Base-by-base conservation (phyloP, 2,113 vertebrate species). In the Protomyctophum bolini region DNA sequence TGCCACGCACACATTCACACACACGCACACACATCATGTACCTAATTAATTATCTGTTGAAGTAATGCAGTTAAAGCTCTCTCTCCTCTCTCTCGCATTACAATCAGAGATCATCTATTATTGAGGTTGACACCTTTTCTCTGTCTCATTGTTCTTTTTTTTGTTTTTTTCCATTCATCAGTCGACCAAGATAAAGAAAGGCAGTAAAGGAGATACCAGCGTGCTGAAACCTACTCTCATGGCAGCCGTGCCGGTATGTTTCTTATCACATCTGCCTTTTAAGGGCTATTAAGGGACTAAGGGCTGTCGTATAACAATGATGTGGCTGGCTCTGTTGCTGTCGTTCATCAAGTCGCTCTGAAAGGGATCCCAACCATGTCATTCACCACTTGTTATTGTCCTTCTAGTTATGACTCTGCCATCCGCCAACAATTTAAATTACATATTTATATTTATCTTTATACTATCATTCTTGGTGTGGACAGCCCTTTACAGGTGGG, bases 141-240 rank as follows among this genome's bases (percentile, higher is more conserved):
- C n/a, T 45, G 21, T 49, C 11, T 45, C 7, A 15, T 29, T 4
- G 21, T 21, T 21, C 12, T 0, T 10, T 71, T 11, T 63, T 45
- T 54, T 72, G 6, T 45, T 68, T 76, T 56, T 15, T 29, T 45
- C 14, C 2, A 61, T 74, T 77, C 72, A 64, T 47, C 77, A 99
- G 97, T 98, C 98, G 41, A 95, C 97, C 46, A 99, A 99, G 93
- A 99, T 99, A 83, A 99, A 99, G 90, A 99, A 97, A 87, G 98
- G 98, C 89, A 99, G 97, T 88, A 98, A 96, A 93, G 98, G 98
- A 9, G 98, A 99, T 73, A 95, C 97, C 68, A 96, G 94, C 33
- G 84, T 94, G 10, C 91, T 99, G 63, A 96, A 92, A 76, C 98
- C 98, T 50, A 99, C 98, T 5, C 92, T 99, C 12, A 98, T 99